Base-by-base conservation (phyloP, 2,797 vertebrate genomes). In the Balearica regulorum region DNA sequence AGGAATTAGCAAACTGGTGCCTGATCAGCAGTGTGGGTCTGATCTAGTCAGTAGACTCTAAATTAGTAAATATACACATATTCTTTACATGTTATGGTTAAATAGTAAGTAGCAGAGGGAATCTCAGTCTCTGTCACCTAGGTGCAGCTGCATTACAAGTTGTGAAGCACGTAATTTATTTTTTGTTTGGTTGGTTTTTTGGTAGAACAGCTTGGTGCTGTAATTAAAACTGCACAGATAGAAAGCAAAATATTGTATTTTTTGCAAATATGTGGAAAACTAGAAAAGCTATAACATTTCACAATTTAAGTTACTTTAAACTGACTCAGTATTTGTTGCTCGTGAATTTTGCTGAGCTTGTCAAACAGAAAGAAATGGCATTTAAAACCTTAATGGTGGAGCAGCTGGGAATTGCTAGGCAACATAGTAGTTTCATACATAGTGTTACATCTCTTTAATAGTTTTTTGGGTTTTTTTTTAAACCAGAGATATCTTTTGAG, bases 371-470 rank as follows among this genome's bases (percentile, higher is more conserved):
- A 55, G 72, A 79, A 93, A 75, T 65, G 12, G 69, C 0, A 2
- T 95, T 94, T 91, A 66, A 90, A 92, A 68, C 12, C n/a, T 66
- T 93, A 86, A 73, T 89, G 48, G 54, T 87, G 65, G 81, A 92
- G 73, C n/a, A 89, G 83, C 54, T 93, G 86, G 64, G 89, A 89
- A 93, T 76, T 89, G 70, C 70, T 97, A 83, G 70, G 93, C 62
- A 88, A 65, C 57, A 2, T 16, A 25, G 35, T 53, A 48, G 77
- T 79, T 94, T 82, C n/a, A 35, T 73, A 46, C 17, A 16, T 39
- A 70, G 62, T 46, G 25, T 84, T 48, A 73, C 22, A 77, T 64
- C 66, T 31, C n/a, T 85, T 41, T 55, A 94, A 48, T 82, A n/a
- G 33, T 37, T 37, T 37, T 37, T 8, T 84, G n/a, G n/a, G n/a